Base-by-base conservation (phyloP, 1,140 invertebrate genomes). In the Globodera rostochiensis region DNA sequence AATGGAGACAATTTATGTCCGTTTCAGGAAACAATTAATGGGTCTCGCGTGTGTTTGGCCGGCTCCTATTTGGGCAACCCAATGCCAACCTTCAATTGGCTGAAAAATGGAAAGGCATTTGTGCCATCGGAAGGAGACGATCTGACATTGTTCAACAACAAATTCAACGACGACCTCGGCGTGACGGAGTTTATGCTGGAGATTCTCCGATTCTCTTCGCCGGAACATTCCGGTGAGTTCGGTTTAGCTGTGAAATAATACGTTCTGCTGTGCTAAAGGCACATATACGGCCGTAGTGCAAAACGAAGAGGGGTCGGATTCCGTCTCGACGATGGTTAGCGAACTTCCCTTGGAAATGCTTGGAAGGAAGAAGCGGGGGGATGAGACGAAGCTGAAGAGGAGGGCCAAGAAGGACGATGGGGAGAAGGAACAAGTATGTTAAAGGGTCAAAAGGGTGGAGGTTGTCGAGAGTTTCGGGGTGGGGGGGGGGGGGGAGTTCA, bases 211-310 rank as follows among this genome's bases (percentile, higher is more conserved):
- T 78, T 78, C 25, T 69, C 9, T 6, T 60, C 77, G 4, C 13
- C 77, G 5, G 77, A 78, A 78, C 77, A 78, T 78, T 66, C 66
- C 66, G 77, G 77, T 78, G 19, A 53, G 6, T 36, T 57, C 50
- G 11, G 11, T 21, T 36, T 50, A 15, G 25, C 57, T 15, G 47
- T 19, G 11, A 15, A 0, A 11, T 25, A 66, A 49, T 69, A 19
- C 47, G 36, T 21, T 70, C 69, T 36, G 7, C 9, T 70, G 15
- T 47, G 66, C 66, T 64, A 11, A 19, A 77, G 77, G 77, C 1
- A 78, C 77, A 7, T 78, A 78, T 49, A 78, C 77, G 11, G 77
- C 77, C 15, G 15, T 78, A 25, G 70, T 70, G 49, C 77, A 78
- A 21, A 78, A 78, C 46, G 77, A 78, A 6, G n/a, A 49, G 19